These are phyloP conservation scores for Chydorus sphaericus DNA, from an alignment of 2,888 invertebrate genomes.

Conservation along the genomic window DNA sequence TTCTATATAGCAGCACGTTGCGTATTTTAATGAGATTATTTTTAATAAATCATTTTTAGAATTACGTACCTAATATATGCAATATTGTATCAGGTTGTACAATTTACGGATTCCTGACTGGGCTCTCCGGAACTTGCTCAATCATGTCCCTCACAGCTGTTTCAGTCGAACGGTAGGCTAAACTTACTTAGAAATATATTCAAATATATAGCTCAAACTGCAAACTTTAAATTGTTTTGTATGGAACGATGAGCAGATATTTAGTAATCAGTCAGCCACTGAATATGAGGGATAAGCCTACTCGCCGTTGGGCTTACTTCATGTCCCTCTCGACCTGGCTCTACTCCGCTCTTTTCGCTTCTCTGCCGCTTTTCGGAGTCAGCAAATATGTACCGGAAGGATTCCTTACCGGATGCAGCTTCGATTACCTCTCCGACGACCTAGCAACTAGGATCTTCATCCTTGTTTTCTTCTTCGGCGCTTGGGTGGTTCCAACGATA, in stretches of 20 bases:
- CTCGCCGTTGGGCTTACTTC: background rate
- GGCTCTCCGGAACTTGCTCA: constrained; percentile 62
- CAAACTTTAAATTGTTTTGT: too few relatives aligned
- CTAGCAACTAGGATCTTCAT: constrained; percentile 44
- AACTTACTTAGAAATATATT: too few relatives aligned
- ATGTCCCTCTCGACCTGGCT: constrained; percentile 32
- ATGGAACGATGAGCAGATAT: too few relatives aligned
- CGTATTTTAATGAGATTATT: too few relatives aligned
- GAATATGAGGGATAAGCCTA: constrained; percentile 20
- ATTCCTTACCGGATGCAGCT: constrained; percentile 36
- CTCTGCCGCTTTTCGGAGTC: constrained; percentile 36
- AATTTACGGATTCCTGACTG: constrained; percentile 64
- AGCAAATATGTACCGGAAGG: constrained; percentile 35
- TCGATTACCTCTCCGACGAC: constrained; percentile 32
- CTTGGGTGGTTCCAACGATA: constrained; percentile 54
- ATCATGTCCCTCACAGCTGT: constrained; percentile 67
- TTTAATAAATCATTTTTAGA: too few relatives aligned
- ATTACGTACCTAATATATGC: too few relatives aligned
- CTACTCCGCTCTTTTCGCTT: constrained; percentile 29
- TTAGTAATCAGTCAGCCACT: constrained; percentile 28
- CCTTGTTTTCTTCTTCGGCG: constrained; percentile 55
- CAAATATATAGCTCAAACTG: too few relatives aligned
- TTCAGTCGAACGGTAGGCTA: constrained; percentile 50
- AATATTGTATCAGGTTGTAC: constrained; percentile 63
- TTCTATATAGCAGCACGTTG: too few relatives aligned